Percentiles rank a stretch among this genome's conserved stretches.
Evolutionary conservation across 2,888 invertebrate species (phyloP).

Genomic region (Andrena bucephala): DNA sequence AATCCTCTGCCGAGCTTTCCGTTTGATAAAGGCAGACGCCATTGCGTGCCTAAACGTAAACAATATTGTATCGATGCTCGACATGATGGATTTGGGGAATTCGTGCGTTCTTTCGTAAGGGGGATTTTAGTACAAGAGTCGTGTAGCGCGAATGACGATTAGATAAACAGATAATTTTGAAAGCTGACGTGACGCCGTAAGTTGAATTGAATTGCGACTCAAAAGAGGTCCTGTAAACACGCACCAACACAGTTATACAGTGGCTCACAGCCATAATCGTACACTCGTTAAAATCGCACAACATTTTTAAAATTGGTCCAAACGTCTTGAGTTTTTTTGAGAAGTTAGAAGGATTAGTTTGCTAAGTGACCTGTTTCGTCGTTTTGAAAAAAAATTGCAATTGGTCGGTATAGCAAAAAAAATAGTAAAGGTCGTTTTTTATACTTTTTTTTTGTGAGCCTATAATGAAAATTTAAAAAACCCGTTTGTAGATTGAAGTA

Average conservation of each 20-base stretch:
- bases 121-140: neutral
- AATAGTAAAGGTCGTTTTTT: too few relatives aligned
- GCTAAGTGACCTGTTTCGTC: too few relatives aligned
- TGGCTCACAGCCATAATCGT: too few relatives aligned
- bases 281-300: too few relatives aligned
- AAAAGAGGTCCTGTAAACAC: neutral
- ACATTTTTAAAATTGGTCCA: too few relatives aligned
- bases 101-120: neutral
- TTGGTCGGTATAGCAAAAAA: too few relatives aligned
- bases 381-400: too few relatives aligned
- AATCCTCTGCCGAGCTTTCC: conserved; percentile 1
- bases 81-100: neutral
- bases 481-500: too few relatives aligned
- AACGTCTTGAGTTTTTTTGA: too few relatives aligned
- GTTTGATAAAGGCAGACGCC: conserved; percentile 45
- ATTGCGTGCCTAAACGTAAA: conserved; percentile 34
- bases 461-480: too few relatives aligned
- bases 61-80: conserved; percentile 18
- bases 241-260: neutral
- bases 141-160: neutral
- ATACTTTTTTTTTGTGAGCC: too few relatives aligned
- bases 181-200: neutral
- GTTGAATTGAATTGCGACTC: conserved; percentile 1
- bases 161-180: neutral
- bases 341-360: too few relatives aligned